Conservation (phyloP, 2,888 invertebrate species). For the Stramonita haemastoma region DNA sequence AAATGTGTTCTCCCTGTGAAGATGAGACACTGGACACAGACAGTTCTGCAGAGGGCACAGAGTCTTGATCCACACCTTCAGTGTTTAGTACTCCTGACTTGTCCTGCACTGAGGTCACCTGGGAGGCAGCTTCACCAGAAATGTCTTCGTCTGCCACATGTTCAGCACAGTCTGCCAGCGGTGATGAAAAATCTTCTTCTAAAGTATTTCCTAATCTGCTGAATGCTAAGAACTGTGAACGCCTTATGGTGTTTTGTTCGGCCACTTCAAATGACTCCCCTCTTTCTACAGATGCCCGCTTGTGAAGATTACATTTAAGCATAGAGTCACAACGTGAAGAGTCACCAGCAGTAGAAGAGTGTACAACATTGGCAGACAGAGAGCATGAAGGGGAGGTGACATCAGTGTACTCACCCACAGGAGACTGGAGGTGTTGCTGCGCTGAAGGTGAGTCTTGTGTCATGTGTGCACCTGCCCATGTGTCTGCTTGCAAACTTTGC, state of each 20-base stretch:
- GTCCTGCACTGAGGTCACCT: not conserved
- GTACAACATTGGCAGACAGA: not conserved
- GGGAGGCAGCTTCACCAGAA: not conserved
- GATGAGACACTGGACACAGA: not conserved
- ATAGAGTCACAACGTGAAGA: constrained; percentile 18
- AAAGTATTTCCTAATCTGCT: not conserved
- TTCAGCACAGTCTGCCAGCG: not conserved
- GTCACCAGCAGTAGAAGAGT: not conserved
- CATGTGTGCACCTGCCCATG: not conserved
- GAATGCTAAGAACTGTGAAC: constrained; percentile 21
- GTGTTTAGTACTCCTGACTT: not conserved
- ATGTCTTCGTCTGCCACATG: not conserved
- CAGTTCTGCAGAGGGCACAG: not conserved
- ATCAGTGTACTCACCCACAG: constrained; percentile 33
- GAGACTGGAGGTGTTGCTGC: not conserved
- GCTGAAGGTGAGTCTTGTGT: not conserved
- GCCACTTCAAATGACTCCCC: constrained; percentile 34
- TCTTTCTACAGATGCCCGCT: constrained; percentile 26
- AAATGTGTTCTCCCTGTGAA: not conserved
- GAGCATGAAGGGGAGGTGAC: constrained; percentile 3
- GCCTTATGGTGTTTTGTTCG: not conserved
- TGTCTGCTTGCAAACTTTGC: not conserved
- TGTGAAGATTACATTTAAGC: not conserved
- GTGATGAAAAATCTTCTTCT: not conserved
- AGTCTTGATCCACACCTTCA: not conserved